Conservation (phyloP, 2,888 invertebrate species). For the Allygus modestus region DNA sequence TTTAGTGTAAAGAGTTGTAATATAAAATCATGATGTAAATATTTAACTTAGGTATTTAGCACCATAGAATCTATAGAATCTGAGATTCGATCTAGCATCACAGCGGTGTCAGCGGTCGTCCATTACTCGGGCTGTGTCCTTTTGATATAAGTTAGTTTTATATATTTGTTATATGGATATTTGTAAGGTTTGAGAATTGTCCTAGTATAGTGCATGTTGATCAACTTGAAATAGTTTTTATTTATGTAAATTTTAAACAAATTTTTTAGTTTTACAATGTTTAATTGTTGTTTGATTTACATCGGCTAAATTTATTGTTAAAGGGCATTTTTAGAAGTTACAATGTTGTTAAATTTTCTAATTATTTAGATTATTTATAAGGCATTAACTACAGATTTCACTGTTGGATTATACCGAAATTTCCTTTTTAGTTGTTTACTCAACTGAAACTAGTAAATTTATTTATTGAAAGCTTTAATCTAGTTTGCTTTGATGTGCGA, state of each 20-base stretch:
- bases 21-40: conserved; percentile 36
- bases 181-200: conserved; percentile 22
- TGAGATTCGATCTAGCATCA: conserved; percentile 38
- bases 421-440: too few relatives aligned
- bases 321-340: conserved; percentile 11
- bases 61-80: conserved; percentile 24
- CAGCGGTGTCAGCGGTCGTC: conserved; percentile 14
- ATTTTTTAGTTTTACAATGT: background rate
- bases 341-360: background rate
- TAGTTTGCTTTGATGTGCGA: too few relatives aligned
- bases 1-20: conserved; percentile 35
- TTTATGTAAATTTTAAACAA: background rate
- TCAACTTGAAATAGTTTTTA: background rate
- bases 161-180: conserved; percentile 48
- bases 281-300: background rate
- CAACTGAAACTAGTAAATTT: background rate
- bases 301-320: background rate
- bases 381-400: background rate
- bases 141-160: conserved; percentile 51
- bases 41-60: background rate
- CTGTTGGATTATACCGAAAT: background rate
- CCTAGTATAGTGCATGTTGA: conserved; percentile 21
- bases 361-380: background rate
- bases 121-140: conserved; percentile 53
- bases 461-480: background rate